Conservation (phyloP, 2,888 invertebrate genomes). For the Drosophila mimetica region DNA sequence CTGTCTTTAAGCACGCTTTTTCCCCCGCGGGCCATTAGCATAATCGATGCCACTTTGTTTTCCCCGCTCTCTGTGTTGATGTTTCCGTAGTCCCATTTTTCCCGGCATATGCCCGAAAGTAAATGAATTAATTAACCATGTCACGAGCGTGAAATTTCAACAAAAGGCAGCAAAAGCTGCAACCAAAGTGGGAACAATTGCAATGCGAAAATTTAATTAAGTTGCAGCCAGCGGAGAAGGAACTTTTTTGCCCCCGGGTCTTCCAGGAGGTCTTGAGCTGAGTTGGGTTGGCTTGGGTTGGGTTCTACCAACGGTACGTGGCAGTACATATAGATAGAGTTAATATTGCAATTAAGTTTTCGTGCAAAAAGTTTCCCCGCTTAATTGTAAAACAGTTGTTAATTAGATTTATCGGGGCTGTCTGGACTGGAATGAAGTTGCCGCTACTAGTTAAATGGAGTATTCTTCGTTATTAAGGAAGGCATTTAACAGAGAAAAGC, state of each 20-base stretch:
- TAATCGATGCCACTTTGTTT: slow-evolving; percentile 72
- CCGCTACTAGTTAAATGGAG: slow-evolving; percentile 4
- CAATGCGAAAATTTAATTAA: slow-evolving; percentile 72
- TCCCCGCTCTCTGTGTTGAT: slow-evolving; percentile 12
- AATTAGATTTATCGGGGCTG: slow-evolving; percentile 55
- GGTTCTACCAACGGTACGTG: neutral
- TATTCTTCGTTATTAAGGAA: slow-evolving; percentile 1
- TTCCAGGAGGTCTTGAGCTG: slow-evolving; percentile 12
- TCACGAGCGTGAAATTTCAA: slow-evolving; percentile 68
- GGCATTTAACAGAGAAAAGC: neutral
- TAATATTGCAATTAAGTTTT: slow-evolving; percentile 64
- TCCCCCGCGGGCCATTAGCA: slow-evolving; percentile 56
- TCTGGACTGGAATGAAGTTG: slow-evolving; percentile 12
- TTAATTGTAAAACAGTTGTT: slow-evolving; percentile 56
- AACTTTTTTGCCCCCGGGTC: slow-evolving; percentile 33
- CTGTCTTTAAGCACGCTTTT: slow-evolving; percentile 21
- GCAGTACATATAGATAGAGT: slow-evolving; percentile 42
- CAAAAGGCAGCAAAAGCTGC: slow-evolving; percentile 58
- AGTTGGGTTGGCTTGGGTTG: no score
- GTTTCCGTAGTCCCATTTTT: slow-evolving; percentile 42
- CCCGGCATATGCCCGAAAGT: slow-evolving; percentile 48
- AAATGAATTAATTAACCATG: slow-evolving; percentile 75
- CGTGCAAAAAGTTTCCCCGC: slow-evolving; percentile 40
- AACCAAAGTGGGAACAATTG: slow-evolving; percentile 54
- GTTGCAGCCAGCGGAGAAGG: slow-evolving; percentile 46